Percentiles rank a stretch among this genome's conserved stretches.
Conservation (phyloP, 1,140 invertebrate genomes). For the Drosophila sulfurigaster region DNA sequence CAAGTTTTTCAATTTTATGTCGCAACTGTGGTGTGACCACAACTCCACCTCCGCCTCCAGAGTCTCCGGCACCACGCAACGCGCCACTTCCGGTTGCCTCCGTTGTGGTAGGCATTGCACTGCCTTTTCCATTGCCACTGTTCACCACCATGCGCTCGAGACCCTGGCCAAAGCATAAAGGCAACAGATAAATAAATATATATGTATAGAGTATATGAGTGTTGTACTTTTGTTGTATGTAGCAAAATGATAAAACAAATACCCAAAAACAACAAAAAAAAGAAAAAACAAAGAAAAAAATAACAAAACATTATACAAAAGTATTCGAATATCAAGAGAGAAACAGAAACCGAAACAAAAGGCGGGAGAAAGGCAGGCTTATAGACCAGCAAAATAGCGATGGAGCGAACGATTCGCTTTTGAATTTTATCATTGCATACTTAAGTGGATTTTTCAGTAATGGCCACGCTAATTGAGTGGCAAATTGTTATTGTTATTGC, state of each 20-base stretch:
- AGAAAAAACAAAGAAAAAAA: background rate
- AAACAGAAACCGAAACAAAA: conserved; percentile 12
- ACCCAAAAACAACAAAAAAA: background rate
- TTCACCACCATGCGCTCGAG: conserved; percentile 90
- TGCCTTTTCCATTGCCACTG: conserved; percentile 41
- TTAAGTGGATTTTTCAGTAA: conserved; percentile 83
- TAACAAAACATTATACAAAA: conserved; percentile 7
- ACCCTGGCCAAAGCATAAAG: conserved; percentile 86
- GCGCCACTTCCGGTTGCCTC: conserved; percentile 22
- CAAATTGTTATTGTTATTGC: conserved; percentile 83
- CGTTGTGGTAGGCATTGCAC: conserved; percentile 50
- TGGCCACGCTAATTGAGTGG: conserved; percentile 81
- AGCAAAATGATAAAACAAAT: conserved; percentile 15
- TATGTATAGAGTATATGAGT: conserved; percentile 2
- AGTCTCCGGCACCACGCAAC: conserved; percentile 21
- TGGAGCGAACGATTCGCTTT: conserved; percentile 65
- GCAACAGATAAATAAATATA: conserved; percentile 71
- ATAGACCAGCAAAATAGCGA: conserved; percentile 55
- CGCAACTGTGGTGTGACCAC: conserved; percentile 85
- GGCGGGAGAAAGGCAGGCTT: conserved; percentile 17
- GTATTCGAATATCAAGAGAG: conserved; percentile 6
- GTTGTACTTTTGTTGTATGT: conserved; percentile 8
- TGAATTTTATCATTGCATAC: conserved; percentile 83
- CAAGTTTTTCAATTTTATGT: conserved; percentile 90
- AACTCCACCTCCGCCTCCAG: conserved; percentile 31